Conservation (phyloP, 2,113 vertebrate species). For the Megaleporinus macrocephalus region DNA sequence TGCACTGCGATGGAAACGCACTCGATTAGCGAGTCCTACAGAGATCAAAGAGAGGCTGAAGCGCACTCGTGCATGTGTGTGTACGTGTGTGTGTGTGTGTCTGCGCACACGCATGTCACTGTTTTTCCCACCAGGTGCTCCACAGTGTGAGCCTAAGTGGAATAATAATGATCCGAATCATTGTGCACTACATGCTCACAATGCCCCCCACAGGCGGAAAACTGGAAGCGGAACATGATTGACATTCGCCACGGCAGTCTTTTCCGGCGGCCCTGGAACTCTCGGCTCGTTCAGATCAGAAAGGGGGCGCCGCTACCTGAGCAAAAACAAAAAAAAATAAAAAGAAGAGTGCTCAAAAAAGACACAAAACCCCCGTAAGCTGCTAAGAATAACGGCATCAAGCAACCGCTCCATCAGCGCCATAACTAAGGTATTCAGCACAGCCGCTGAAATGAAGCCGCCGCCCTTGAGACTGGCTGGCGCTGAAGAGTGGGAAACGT, state of each 20-base stretch:
- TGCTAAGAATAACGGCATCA: constrained; percentile 6
- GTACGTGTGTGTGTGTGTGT: too few species aligned
- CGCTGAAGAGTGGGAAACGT: not conserved
- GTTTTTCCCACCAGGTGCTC: constrained; percentile 13
- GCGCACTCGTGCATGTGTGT: not conserved
- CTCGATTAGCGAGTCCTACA: constrained; percentile 26
- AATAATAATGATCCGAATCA: constrained; percentile 54
- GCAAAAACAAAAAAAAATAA: constrained; percentile 22
- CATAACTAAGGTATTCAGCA: not conserved
- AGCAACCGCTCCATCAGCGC: constrained; percentile 11
- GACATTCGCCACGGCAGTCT: constrained; percentile 35
- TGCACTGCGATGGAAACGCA: constrained; percentile 50
- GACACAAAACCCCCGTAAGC: not conserved
- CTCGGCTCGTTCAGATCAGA: constrained; percentile 12
- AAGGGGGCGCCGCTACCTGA: constrained; percentile 24
- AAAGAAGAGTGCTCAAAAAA: not conserved
- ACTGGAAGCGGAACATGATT: constrained; percentile 35
- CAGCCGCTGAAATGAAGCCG: not conserved
- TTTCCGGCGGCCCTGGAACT: constrained; percentile 19
- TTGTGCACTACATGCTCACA: constrained; percentile 38
- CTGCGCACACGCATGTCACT: not conserved
- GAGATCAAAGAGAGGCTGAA: constrained; percentile 25
- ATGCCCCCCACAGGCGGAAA: constrained; percentile 27
- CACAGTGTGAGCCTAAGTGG: constrained; percentile 34
- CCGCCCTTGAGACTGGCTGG: not conserved